These are phyloP conservation scores for Baryphthengus martii DNA, from an alignment of 2,113 vertebrate species.

Conservation along the genomic window DNA sequence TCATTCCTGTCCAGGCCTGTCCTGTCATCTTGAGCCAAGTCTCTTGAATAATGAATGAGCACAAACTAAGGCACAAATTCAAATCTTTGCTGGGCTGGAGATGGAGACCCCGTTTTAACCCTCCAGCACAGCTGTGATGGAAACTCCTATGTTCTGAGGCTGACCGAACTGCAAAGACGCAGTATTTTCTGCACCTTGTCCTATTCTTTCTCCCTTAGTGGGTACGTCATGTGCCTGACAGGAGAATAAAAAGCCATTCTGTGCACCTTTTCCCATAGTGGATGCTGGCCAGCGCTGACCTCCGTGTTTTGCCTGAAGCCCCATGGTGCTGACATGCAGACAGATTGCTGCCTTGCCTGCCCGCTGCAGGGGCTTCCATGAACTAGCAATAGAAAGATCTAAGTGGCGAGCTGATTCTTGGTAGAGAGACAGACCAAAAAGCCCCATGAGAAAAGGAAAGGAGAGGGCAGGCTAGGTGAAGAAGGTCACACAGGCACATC, in stretches of 20 bases:
- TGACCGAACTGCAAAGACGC: background rate
- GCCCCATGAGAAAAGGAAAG: background rate
- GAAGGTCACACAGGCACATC: background rate
- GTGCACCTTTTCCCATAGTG: background rate
- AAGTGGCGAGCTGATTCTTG: background rate
- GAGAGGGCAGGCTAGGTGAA: background rate
- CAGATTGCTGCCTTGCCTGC: background rate
- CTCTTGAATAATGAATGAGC: background rate
- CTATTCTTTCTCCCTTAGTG: background rate
- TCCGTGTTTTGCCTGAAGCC: background rate
- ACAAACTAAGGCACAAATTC: background rate
- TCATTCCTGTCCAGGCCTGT: background rate
- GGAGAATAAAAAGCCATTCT: background rate
- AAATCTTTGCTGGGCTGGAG: background rate
- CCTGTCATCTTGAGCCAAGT: background rate
- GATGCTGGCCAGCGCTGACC: background rate
- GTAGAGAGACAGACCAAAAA: background rate
- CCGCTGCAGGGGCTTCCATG: background rate
- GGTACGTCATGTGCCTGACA: background rate
- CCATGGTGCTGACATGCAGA: fast-evolving
- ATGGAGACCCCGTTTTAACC: background rate
- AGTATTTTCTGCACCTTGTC: background rate
- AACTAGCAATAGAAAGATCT: background rate
- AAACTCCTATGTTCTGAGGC: background rate
- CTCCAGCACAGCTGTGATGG: background rate